phyloP scores from a whole-genome alignment of 2,797 vertebrate genomes.

The Chiroxiphia lanceolata region DNA sequence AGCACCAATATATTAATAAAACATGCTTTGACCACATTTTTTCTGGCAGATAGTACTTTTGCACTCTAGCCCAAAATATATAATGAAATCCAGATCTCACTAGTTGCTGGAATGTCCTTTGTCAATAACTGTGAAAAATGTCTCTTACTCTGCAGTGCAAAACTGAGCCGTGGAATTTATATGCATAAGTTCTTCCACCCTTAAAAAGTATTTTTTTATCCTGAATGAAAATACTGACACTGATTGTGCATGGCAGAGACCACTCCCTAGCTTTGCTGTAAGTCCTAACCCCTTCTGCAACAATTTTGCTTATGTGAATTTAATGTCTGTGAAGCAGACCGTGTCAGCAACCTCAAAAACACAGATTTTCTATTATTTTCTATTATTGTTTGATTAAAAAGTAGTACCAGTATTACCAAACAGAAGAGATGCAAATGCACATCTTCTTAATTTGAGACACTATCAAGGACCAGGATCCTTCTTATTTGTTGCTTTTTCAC shows the following conservation, averaged over 20 bases:
- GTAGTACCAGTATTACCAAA: neutral
- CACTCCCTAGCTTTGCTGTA: neutral
- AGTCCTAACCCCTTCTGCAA: neutral
- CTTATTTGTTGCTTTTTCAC: neutral
- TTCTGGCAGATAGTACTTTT: constrained; percentile 46
- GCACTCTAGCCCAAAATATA: constrained; percentile 8
- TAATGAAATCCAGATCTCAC: constrained; percentile 60
- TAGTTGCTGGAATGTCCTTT: constrained; percentile 39
- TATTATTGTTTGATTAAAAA: neutral
- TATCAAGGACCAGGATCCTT: neutral
- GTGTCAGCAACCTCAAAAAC: neutral
- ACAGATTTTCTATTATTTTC: neutral
- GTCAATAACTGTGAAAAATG: constrained; percentile 51
- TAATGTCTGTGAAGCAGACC: neutral
- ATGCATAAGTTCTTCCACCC: constrained; percentile 18
- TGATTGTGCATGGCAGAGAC: neutral
- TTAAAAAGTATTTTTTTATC: constrained; percentile 19
- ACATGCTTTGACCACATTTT: neutral
- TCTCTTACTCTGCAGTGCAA: constrained; percentile 16
- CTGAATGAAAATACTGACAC: constrained; percentile 9
- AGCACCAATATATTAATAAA: constrained; percentile 65
- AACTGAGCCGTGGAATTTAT: constrained; percentile 34
- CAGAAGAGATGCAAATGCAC: neutral
- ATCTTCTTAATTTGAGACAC: neutral
- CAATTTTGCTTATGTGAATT: neutral